Evolutionary conservation across 2,888 invertebrate genomes (phyloP).

Genomic region (Tenthredo livida): DNA sequence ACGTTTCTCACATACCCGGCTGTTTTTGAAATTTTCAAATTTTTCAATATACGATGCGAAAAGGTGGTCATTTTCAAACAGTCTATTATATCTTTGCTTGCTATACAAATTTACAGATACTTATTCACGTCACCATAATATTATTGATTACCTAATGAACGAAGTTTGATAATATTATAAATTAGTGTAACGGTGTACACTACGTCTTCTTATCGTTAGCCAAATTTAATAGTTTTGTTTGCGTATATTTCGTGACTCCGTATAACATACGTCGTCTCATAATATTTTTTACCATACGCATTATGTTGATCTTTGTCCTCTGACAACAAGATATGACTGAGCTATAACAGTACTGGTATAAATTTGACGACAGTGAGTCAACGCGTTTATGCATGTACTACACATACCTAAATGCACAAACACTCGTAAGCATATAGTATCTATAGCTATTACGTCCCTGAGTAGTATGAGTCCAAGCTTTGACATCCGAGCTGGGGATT

Average conservation of each 20-base stretch:
- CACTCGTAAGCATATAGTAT: not conserved
- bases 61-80: no score
- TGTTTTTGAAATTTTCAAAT: not conserved
- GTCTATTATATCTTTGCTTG: no score
- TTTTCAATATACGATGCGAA: no score
- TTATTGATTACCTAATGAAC: not conserved
- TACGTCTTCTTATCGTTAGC: no score
- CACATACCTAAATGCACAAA: not conserved
- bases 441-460: not conserved
- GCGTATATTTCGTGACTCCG: no score
- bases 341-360: not conserved
- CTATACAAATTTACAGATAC: no score
- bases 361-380: conserved; percentile 19
- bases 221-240: not conserved
- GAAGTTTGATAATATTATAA: not conserved
- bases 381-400: not conserved
- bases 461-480: not conserved
- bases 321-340: conserved; percentile 3
- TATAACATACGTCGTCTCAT: not conserved
- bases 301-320: conserved; percentile 7
- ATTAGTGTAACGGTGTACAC: no score
- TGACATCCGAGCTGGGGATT: not conserved
- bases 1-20: no score
- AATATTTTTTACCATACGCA: not conserved
- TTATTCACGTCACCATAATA: no score